These are phyloP conservation scores for Acropora tenuis DNA, from an alignment of 64 coral and sea anemone species.

Conservation along the genomic window DNA sequence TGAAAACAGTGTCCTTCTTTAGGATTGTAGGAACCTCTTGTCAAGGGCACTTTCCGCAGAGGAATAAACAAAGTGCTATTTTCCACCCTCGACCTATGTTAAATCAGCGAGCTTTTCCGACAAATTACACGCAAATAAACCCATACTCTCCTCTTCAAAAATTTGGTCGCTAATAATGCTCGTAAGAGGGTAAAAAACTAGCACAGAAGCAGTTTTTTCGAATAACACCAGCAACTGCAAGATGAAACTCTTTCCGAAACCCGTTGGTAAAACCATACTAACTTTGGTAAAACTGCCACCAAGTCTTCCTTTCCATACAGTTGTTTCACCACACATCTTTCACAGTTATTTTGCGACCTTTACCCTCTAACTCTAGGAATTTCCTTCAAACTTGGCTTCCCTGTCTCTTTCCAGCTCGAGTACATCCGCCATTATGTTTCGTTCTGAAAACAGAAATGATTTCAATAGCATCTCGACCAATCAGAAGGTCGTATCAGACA, in stretches of 20 bases:
- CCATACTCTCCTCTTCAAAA: background rate
- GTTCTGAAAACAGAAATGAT: no score
- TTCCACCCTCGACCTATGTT: no score
- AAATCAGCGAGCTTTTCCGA: no score
- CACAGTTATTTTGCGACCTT: background rate
- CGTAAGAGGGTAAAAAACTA: background rate
- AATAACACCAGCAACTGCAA: background rate
- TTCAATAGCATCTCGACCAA: no score
- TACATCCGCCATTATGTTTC: no score
- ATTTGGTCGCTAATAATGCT: background rate
- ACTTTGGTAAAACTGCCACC: no score
- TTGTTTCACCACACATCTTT: background rate
- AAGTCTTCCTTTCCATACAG: background rate
- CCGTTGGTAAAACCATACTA: no score
- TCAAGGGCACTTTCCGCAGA: slow-evolving; percentile 59
- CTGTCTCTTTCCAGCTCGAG: background rate
- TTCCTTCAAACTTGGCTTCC: background rate
- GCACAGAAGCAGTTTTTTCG: no score
- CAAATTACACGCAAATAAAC: background rate
- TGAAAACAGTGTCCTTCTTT: slow-evolving; percentile 30
- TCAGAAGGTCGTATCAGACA: no score
- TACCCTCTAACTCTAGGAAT: background rate
- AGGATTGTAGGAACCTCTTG: slow-evolving; percentile 39
- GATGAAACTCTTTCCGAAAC: background rate
- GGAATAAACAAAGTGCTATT: slow-evolving; percentile 38